Evolutionary conservation across 2,797 vertebrate species (phyloP).

Genomic region (Phrynocephalus forsythii): DNA sequence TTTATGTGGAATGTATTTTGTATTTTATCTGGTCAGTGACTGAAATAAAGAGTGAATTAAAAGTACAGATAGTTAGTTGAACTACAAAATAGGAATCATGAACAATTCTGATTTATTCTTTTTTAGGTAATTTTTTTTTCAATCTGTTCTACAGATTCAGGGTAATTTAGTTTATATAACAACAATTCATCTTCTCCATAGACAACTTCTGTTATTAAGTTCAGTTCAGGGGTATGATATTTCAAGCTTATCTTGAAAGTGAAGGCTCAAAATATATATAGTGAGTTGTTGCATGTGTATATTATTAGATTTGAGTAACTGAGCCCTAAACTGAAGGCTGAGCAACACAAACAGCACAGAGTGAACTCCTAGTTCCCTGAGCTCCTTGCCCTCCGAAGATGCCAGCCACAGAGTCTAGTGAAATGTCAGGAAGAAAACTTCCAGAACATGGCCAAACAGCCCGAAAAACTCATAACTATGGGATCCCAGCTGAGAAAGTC

Average conservation of each 20-base stretch:
- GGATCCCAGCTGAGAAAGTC: no score
- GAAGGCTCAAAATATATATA: background rate
- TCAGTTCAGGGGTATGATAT: background rate
- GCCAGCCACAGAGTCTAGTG: no score
- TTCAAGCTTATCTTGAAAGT: background rate
- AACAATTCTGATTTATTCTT: background rate
- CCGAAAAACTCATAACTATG: no score
- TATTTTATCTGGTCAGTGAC: no score
- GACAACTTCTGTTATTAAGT: background rate
- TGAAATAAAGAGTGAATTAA: no score
- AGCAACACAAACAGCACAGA: background rate
- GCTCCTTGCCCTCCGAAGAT: no score
- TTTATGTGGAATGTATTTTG: no score
- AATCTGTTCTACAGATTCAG: background rate
- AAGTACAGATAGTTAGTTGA: background rate
- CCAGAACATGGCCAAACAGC: no score
- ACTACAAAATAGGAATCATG: background rate
- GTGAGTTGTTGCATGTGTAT: background rate
- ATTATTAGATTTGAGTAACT: background rate
- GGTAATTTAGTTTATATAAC: background rate
- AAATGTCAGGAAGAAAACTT: no score
- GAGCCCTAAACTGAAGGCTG: background rate
- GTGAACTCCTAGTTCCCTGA: no score
- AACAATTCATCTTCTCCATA: background rate
- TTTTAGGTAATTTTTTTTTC: background rate